Evolutionary conservation across 2,888 invertebrate species (phyloP), one percentile per base, ranked within the genome.

Genomic region (Tromatobia lineatoria): DNA sequence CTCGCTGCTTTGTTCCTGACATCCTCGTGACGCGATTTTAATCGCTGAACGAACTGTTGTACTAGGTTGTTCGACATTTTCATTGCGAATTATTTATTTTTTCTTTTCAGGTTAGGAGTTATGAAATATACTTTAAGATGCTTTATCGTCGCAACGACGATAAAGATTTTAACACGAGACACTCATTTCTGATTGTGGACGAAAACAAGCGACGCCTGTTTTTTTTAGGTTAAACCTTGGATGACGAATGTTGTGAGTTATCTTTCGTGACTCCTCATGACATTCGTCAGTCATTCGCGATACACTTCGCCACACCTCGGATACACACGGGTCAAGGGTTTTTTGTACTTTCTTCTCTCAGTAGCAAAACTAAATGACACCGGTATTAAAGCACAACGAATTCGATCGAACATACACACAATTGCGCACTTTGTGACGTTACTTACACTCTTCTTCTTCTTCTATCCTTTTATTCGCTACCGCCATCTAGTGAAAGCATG

Each of bases 1-100:
- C 97, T 96, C 3, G 98, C 98, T 8, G 98, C 97, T 94, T 97
- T 98, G 86, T 96, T 96, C 86, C 98, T 96, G 11, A 96, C 95
- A 90, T 98, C 98, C 87, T 98, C 97, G 94, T 96, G 96, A 80
- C 97, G 96, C 89, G 98, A 98, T 94, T 98, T 98, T 18, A 99
- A 95, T 59, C 98, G 98, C 92, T 96, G 95, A 70, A 98, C 97
- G 94, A 98, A 98, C 92, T 96, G 96, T 91, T 96, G 96, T 91
- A 97, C 97, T 92, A 97, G 94, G 66, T 94, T 94, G 82, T 95
- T 95, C 57, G 95, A 94, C 95, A 95, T 70, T 74, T 15, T 73
- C 8, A 20, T 61, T 71, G 0, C 1, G 1, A 20, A 11, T 52
- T 45, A 15, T 38, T 67, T 47, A 13, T 18, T 29, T 42, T n/a